Conservation (phyloP, 2,888 invertebrate species). For the Ophion costatus region DNA sequence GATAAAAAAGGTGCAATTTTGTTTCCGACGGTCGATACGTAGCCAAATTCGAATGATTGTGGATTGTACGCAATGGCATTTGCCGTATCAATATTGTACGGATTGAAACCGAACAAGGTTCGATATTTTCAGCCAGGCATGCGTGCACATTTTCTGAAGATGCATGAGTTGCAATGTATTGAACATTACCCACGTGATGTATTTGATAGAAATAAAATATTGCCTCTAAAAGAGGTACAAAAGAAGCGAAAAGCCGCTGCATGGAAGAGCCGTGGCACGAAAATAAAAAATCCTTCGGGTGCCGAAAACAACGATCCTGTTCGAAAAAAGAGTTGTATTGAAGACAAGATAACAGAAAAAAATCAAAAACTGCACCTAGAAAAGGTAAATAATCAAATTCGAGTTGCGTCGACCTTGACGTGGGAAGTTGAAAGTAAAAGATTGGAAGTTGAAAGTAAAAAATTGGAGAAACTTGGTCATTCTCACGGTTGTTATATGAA, state of each 20-base stretch:
- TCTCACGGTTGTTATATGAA: constrained; percentile 11
- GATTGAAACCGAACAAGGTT: constrained; percentile 25
- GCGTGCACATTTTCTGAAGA: constrained; percentile 36
- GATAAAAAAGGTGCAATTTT: constrained; percentile 6
- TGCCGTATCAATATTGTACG: constrained; percentile 41
- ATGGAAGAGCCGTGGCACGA: too few species aligned
- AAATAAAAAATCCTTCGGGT: too few species aligned
- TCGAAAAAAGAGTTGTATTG: too few species aligned
- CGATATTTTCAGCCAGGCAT: constrained; percentile 17
- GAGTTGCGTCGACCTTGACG: too few species aligned
- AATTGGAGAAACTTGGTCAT: constrained; percentile 16
- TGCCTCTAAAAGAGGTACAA: too few species aligned
- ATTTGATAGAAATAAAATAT: background rate
- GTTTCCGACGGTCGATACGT: constrained; percentile 50
- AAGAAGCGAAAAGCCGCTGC: too few species aligned
- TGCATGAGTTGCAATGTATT: constrained; percentile 5
- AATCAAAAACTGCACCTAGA: too few species aligned
- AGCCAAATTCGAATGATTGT: constrained; percentile 38
- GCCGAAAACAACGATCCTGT: too few species aligned
- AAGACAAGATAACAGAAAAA: too few species aligned
- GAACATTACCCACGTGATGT: constrained; percentile 28
- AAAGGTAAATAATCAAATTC: too few species aligned
- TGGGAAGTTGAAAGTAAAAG: too few species aligned
- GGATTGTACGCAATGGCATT: constrained; percentile 46
- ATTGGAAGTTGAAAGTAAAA: too few species aligned